These are phyloP conservation scores for Cyclophora albipunctata DNA, from an alignment of 2,888 invertebrate species.

Conservation along the genomic window DNA sequence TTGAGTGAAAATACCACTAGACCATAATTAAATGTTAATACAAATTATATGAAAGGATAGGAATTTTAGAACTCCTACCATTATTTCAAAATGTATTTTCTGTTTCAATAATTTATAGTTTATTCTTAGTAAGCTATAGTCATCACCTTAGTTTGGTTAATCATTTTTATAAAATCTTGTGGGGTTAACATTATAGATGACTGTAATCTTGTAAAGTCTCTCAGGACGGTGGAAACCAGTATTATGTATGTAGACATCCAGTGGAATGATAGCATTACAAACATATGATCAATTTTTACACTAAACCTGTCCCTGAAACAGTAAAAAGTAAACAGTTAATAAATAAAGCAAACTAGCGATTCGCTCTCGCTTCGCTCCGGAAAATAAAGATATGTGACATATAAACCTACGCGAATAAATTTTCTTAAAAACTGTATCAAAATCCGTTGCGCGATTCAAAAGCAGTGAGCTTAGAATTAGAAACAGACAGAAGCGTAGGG, in stretches of 20 bases:
- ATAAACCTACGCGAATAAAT: no score
- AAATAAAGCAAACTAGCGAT: no score
- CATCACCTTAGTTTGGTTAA: constrained; percentile 40
- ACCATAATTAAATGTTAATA: no score
- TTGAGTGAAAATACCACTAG: no score
- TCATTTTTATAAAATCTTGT: constrained; percentile 24
- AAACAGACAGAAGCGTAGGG: no score
- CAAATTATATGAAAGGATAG: no score
- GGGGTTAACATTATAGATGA: constrained; percentile 30
- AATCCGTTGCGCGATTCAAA: no score
- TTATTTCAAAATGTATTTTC: background rate
- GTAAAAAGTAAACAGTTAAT: background rate
- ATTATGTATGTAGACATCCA: constrained; percentile 39
- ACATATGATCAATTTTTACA: constrained; percentile 13
- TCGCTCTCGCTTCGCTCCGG: no score
- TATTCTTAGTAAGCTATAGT: background rate
- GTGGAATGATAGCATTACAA: constrained; percentile 38
- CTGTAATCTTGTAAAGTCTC: constrained; percentile 32
- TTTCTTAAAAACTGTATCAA: no score
- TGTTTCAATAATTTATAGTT: background rate
- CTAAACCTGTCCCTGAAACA: constrained; percentile 27
- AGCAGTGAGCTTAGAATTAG: no score
- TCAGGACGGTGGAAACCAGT: constrained; percentile 31
- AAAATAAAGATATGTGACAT: no score
- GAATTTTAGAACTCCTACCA: no score